Evolutionary conservation across 2,113 vertebrate genomes (phyloP), one percentile per base, ranked within the genome.

Genomic region (Eurystomus gularis): DNA sequence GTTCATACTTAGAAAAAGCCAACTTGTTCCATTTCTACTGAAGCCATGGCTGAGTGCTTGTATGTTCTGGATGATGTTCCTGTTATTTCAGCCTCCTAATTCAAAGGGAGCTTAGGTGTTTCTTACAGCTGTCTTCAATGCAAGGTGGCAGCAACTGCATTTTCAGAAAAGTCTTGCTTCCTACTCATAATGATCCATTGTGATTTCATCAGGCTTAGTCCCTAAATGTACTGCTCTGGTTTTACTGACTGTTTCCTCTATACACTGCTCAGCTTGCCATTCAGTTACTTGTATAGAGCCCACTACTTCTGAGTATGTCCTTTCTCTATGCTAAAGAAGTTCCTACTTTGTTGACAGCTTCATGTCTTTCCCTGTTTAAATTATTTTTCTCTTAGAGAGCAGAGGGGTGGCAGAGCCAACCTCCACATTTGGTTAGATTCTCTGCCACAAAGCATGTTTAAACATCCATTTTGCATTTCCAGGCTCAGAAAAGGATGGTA

Each of bases 241-340:
- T 83, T 83, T 61, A 17, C 58, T 77, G 82, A 24, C 46, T 42
- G n/a, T 83, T 85, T 69, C 39, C 42, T 83, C 31, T 29, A 14
- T 7, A 11, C 0, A 2, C 31, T 0, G 0, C 24, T 71, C 21
- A 48, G 31, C 35, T 33, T 71, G 35, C 31, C 28, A 9, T 75
- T 7, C 25, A 23, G 17, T 64, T 44, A 40, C 70, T 65, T 80
- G 39, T 55, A 54, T 13, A 40, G 76, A 72, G 72, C 51, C 77
- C 28, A 33, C 48, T 77, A 4, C n/a, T 76, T 87, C 62, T 54
- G 49, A 84, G 23, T 46, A 18, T n/a, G n/a, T 49, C 9, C 77
- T 78, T 80, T 49, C 51, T 79, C 24, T 14, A 19, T 33, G 51
- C 31, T 78, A 17, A 69, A 39, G 28, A 87, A 69, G 24, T 70